phyloP scores from a whole-genome alignment of 1,140 invertebrate species.

The Chymomyza costata region DNA sequence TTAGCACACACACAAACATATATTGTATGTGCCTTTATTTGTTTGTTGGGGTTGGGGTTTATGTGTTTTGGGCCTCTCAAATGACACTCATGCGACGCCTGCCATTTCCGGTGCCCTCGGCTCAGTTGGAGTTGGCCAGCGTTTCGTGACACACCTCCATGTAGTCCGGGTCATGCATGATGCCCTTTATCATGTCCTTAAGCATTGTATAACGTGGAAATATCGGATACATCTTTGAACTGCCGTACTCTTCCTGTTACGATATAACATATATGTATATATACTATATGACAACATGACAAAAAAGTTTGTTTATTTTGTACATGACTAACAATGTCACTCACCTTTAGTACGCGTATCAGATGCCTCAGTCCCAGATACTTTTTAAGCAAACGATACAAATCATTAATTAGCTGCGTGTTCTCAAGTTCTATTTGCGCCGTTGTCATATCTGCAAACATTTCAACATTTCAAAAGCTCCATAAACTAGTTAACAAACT shows the following conservation, averaged over 20 bases:
- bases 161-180: constrained; percentile 94
- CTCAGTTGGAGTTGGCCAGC: constrained; percentile 71
- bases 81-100: constrained; percentile 72
- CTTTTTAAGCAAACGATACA: constrained; percentile 93
- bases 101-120: constrained; percentile 69
- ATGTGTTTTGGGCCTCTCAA: constrained; percentile 50
- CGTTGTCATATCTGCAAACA: constrained; percentile 92
- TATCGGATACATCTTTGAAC: constrained; percentile 93
- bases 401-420: constrained; percentile 94
- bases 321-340: constrained; percentile 16
- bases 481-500: constrained; percentile 13
- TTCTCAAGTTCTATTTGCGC: constrained; percentile 95
- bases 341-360: constrained; percentile 91
- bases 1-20: constrained; percentile 9
- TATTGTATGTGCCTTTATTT: constrained; percentile 11
- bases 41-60: constrained; percentile 4
- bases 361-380: constrained; percentile 91
- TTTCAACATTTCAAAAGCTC: too few species aligned
- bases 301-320: constrained; percentile 19
- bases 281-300: constrained; percentile 2
- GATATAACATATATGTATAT: too few species aligned
- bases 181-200: constrained; percentile 96
- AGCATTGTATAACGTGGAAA: constrained; percentile 94
- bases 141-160: constrained; percentile 95
- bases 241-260: constrained; percentile 87